A percentile compares a stretch with the other conserved stretches of the same genome.
These are phyloP conservation scores for Aradus depressus DNA, from an alignment of 2,888 invertebrate species.

Conservation along the genomic window DNA sequence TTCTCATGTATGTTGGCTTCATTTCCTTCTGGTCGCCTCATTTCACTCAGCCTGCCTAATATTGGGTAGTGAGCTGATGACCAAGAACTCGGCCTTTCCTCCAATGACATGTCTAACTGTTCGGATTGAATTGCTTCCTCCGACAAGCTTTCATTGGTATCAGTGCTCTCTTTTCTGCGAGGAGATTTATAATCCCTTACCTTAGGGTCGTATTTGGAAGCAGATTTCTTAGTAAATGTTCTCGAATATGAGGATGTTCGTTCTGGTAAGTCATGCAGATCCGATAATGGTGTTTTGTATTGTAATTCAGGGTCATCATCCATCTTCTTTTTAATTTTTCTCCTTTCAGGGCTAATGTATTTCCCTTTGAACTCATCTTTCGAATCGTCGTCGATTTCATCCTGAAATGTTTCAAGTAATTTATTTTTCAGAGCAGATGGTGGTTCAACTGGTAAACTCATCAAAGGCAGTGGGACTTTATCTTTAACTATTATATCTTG, in stretches of 20 bases:
- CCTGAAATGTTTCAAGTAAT: no score
- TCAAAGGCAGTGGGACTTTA: no score
- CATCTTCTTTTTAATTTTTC: conserved; percentile 11
- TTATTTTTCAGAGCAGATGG: no score
- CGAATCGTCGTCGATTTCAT: no score
- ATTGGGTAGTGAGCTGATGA: background rate
- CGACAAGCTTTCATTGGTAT: no score
- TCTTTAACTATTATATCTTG: no score
- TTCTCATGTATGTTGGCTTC: background rate
- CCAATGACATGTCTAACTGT: background rate
- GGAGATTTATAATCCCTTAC: background rate
- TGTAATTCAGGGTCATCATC: conserved; percentile 18
- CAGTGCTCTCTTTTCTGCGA: background rate
- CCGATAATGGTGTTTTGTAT: conserved; percentile 21
- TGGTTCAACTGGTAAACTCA: no score
- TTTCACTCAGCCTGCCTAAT: background rate
- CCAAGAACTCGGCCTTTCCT: background rate
- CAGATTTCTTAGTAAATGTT: conserved; percentile 1
- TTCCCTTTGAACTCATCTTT: no score
- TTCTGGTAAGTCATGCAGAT: conserved; percentile 15
- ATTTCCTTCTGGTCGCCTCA: background rate
- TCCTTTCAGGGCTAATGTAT: no score
- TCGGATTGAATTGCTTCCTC: background rate
- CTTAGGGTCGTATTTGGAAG: no score
- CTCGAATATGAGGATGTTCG: conserved; percentile 6